These are phyloP conservation scores for Xestia rhomboidea DNA, from an alignment of 2,888 invertebrate genomes.

Conservation along the genomic window DNA sequence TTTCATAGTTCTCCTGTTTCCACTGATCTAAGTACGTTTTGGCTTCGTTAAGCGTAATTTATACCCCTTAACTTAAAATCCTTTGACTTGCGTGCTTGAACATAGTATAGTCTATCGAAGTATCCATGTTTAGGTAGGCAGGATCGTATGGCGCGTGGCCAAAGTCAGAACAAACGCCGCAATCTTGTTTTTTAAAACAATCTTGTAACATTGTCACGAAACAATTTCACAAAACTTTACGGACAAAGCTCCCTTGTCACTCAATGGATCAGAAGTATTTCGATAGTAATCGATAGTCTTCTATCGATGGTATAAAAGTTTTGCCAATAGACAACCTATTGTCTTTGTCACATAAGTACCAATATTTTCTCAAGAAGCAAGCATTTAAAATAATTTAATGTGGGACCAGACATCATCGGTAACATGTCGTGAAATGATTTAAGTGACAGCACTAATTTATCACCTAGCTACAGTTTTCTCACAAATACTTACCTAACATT, in stretches of 20 bases:
- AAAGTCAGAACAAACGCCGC: background rate
- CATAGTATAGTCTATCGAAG: background rate
- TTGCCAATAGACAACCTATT: no score
- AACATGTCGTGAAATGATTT: constrained; percentile 15
- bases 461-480: constrained; percentile 26
- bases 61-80: background rate
- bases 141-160: background rate
- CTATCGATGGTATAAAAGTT: background rate
- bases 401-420: background rate
- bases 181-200: background rate
- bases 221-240: background rate
- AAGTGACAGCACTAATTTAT: constrained; percentile 55
- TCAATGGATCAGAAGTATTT: background rate
- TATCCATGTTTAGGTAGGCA: background rate
- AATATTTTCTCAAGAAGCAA: background rate
- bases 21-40: no score
- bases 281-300: background rate
- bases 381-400: constrained; percentile 16
- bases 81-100: background rate
- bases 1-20: no score
- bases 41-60: no score
- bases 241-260: background rate
- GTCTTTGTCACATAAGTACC: no score
- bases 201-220: background rate
- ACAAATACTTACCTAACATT: background rate